Evolutionary conservation across 2,797 vertebrate species (phyloP), one percentile per base, ranked within the genome.

Genomic region (Xenentodon cancila): DNA sequence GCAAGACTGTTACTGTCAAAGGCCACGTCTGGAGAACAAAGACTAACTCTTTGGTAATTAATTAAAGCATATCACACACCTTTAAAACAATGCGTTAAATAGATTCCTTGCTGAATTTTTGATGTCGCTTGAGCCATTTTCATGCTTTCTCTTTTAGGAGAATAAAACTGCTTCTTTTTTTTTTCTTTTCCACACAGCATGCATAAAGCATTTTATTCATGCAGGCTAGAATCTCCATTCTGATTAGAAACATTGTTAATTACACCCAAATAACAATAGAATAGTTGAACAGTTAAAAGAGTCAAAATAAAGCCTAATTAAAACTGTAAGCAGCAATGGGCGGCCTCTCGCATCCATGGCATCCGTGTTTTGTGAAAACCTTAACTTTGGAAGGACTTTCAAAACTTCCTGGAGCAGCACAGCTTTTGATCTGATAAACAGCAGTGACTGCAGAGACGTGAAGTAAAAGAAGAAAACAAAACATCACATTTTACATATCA

Each of bases 111-210:
- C 49, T 37, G 53, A 64, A 81, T 79, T 71, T 61, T 58, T 61
- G 59, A 74, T 71, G 59, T 69, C 64, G 48, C 46, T 61, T 77
- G 85, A 73, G 73, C 85, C 77, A 87, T 50, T 86, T 89, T 74
- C 52, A 57, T 70, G 62, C 21, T 52, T 53, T 34, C 44, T 69
- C 75, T 65, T 45, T 3, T 7, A 63, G 77, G 71, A 64, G 4
- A 50, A 57, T 71, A 70, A 75, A 68, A 76, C 59, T 72, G 63
- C 64, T 81, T 65, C 30, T 53, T 68, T 71, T 63, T 62, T 53
- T 42, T 22, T 50, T 59, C 30, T 64, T 0, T 44, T 20, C 21
- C 11, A 47, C 34, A 37, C 9, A 12, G 34, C 6, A 37, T 37
- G 34, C 34, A 37, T 12, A 1, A 13, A 13, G 2, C 12, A 37